Conservation (phyloP, 2,888 invertebrate species). For the Dinocampus coccinellae region DNA sequence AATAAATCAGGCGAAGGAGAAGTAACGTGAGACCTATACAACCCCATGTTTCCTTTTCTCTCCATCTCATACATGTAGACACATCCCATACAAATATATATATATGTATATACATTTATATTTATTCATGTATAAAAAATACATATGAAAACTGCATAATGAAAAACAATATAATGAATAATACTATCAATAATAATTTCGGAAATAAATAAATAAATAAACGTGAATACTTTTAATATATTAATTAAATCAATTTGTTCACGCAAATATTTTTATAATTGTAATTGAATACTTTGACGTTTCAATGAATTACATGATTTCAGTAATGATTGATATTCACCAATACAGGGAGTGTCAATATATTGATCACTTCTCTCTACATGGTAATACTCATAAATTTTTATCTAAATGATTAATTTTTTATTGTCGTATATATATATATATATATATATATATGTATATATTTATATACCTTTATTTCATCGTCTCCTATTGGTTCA, state of each 20-base stretch:
- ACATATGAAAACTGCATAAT: too few relatives aligned
- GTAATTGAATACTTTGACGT: background rate
- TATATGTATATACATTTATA: background rate
- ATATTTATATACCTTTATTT: slow-evolving; percentile 85
- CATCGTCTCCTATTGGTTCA: slow-evolving; percentile 80
- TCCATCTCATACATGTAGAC: slow-evolving; percentile 23
- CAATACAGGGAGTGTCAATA: slow-evolving; percentile 9
- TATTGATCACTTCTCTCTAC: slow-evolving; percentile 20
- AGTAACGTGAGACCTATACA: slow-evolving; percentile 57
- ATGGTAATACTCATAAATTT: too few relatives aligned
- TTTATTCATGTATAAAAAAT: background rate
- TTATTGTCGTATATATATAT: too few relatives aligned
- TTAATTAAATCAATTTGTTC: too few relatives aligned
- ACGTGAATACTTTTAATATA: too few relatives aligned
- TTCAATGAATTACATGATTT: background rate
- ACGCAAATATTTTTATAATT: background rate
- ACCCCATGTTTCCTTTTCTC: slow-evolving; percentile 47
- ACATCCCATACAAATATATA: background rate
- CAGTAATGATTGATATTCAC: background rate
- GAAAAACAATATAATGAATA: too few relatives aligned
- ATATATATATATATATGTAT: too few relatives aligned
- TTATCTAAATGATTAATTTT: too few relatives aligned
- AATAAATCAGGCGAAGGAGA: slow-evolving; percentile 64
- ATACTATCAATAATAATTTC: too few relatives aligned
- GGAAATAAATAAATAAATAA: too few relatives aligned